These are phyloP conservation scores for Pogonocherus hispidulus DNA, from an alignment of 2,888 invertebrate species.

Conservation along the genomic window DNA sequence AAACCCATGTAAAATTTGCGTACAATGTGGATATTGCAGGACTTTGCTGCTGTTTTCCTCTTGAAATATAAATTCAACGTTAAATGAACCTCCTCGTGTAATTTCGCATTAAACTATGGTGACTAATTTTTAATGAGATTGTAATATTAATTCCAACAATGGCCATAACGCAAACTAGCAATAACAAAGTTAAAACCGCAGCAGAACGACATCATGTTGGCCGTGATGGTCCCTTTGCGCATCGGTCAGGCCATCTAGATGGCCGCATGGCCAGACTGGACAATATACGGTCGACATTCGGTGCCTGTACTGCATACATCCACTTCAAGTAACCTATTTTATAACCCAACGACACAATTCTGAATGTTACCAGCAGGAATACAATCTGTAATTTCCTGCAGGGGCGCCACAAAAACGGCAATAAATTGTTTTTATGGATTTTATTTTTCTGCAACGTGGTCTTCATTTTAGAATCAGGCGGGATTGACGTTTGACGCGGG, in stretches of 20 bases:
- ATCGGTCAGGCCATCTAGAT: constrained; percentile 29
- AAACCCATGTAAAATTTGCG: no score
- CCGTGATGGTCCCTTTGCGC: constrained; percentile 29
- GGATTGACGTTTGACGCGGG: neutral
- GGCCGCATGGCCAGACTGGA: constrained; percentile 23
- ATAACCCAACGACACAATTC: constrained; percentile 33
- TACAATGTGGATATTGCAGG: no score
- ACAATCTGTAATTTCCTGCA: constrained; percentile 32
- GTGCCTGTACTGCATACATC: constrained; percentile 22
- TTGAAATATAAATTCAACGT: no score
- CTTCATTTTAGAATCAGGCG: neutral
- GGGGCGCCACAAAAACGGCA: constrained; percentile 12
- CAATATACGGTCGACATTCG: constrained; percentile 31
- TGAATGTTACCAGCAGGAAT: constrained; percentile 24
- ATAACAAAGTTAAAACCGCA: constrained; percentile 42
- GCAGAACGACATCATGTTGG: constrained; percentile 35
- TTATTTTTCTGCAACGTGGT: constrained; percentile 2
- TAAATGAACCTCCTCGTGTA: neutral
- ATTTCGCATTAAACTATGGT: constrained; percentile 24
- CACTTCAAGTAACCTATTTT: constrained; percentile 31
- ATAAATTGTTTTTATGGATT: constrained; percentile 22
- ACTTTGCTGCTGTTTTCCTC: no score
- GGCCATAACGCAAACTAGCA: constrained; percentile 28
- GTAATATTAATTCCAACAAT: constrained; percentile 30
- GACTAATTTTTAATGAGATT: constrained; percentile 21